phyloP scores from a whole-genome alignment of 2,113 vertebrate genomes.

The Stictonetta naevosa region DNA sequence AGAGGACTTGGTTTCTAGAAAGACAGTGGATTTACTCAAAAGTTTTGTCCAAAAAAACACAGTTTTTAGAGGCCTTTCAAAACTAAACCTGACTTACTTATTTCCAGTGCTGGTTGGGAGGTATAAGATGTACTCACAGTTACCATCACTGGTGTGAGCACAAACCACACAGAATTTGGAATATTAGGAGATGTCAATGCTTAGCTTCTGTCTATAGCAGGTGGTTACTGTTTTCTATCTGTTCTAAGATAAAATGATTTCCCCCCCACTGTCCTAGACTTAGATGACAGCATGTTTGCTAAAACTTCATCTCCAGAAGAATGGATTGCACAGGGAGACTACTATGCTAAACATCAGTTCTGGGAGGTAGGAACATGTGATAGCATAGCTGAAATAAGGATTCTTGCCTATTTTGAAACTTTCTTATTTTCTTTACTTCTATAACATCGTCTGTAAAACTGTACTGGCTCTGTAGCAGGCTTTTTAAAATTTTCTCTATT shows the following conservation, averaged over 20 bases:
- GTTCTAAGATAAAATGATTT: not conserved
- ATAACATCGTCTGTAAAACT: not conserved
- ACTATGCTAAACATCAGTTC: constrained; percentile 84
- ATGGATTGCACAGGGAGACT: constrained; percentile 84
- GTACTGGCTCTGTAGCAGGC: not conserved
- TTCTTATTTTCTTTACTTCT: not conserved
- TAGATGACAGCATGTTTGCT: constrained; percentile 86
- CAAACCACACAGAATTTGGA: not conserved
- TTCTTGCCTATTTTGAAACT: not conserved
- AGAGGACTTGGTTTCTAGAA: not conserved
- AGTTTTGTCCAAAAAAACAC: not conserved
- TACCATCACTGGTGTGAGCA: not conserved
- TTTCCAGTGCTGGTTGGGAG: not conserved
- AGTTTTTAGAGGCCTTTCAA: not conserved
- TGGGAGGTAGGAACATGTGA: constrained; percentile 78
- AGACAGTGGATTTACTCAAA: not conserved
- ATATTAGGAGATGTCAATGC: not conserved
- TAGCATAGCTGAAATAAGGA: not conserved
- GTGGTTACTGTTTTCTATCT: not conserved
- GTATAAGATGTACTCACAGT: not conserved
- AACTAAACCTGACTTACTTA: not conserved
- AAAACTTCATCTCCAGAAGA: constrained; percentile 82
- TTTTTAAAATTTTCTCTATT: not conserved
- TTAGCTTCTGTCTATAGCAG: not conserved
- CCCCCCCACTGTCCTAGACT: constrained; percentile 63